Percentiles rank a stretch among this genome's conserved stretches.
phyloP scores from a whole-genome alignment of 2,797 vertebrate genomes.

The Paratrypauchen microcephalus region DNA sequence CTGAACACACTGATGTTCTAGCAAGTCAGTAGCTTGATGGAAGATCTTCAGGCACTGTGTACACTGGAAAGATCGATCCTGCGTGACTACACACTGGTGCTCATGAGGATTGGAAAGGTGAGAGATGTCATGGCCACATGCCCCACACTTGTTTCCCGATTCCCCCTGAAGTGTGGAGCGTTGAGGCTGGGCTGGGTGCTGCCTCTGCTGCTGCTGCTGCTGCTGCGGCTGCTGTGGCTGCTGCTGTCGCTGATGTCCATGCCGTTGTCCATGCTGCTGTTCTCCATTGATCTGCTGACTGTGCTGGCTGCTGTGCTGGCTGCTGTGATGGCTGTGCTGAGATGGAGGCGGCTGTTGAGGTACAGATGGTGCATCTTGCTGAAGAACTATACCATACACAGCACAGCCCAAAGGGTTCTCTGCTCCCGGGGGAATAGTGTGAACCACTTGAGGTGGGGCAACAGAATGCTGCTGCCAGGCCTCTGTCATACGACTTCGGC shows the following conservation, averaged over 20 bases:
- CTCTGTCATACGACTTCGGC: conserved; percentile 78
- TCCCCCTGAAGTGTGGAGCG: conserved; percentile 80
- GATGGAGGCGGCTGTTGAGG: conserved; percentile 76
- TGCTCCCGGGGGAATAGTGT: conserved; percentile 84
- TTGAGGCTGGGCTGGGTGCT: conserved; percentile 69
- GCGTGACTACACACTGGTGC: conserved; percentile 93
- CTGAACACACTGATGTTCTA: conserved; percentile 97
- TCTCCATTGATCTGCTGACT: conserved; percentile 56
- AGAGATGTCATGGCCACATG: conserved; percentile 92
- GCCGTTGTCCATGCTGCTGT: conserved; percentile 59
- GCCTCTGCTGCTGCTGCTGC: conserved; percentile 67
- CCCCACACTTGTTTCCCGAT: conserved; percentile 87
- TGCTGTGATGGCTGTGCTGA: conserved; percentile 75
- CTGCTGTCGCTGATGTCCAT: conserved; percentile 66
- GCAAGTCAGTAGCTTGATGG: conserved; percentile 94
- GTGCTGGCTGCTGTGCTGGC: conserved; percentile 71
- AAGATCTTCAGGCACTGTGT: conserved; percentile 98
- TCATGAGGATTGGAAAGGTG: conserved; percentile 93
- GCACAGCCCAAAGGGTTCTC: conserved; percentile 92
- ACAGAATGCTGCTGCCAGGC: conserved; percentile 91
- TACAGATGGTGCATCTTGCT: conserved; percentile 82
- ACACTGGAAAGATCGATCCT: conserved; percentile 97
- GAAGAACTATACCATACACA: conserved; percentile 94
- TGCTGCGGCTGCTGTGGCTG: conserved; percentile 69
- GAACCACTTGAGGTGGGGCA: conserved; percentile 86